These are phyloP conservation scores for Microctenopoma steveboyesi DNA, from an alignment of 2,797 vertebrate species.

Conservation along the genomic window DNA sequence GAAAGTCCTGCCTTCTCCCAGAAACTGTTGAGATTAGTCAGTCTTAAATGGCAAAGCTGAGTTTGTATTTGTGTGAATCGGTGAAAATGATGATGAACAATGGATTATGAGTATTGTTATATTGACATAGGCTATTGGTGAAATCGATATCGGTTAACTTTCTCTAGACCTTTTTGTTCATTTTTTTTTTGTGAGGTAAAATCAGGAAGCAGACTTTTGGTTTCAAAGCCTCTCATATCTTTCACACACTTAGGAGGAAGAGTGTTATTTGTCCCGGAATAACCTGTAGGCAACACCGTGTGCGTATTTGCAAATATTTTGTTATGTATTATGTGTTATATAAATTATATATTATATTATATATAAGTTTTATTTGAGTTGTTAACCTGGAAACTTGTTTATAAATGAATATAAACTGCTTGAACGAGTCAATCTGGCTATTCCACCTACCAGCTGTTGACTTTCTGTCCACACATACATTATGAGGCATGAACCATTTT, in stretches of 20 bases:
- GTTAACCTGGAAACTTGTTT: conserved; percentile 7
- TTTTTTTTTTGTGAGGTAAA: not conserved
- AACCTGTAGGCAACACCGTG: conserved; percentile 14
- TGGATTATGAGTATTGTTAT: not conserved
- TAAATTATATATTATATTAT: not conserved
- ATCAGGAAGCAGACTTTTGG: conserved; percentile 16
- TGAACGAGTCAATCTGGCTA: conserved; percentile 11
- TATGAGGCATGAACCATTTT: conserved; percentile 6
- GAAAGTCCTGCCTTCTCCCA: not conserved
- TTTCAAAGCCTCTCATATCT: conserved; percentile 49
- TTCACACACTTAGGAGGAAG: conserved; percentile 23
- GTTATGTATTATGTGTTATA: conserved; percentile 28
- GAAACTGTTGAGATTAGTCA: not conserved
- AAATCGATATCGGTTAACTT: conserved; percentile 12
- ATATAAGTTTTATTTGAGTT: conserved; percentile 12
- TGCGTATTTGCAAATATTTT: conserved; percentile 64
- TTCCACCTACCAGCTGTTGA: conserved; percentile 25
- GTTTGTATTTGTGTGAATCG: not conserved
- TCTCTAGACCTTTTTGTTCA: not conserved
- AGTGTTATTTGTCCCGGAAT: conserved; percentile 57
- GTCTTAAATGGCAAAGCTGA: not conserved
- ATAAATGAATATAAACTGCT: not conserved
- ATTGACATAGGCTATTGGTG: conserved; percentile 15
- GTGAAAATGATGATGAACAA: not conserved
- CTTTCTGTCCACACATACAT: conserved; percentile 2